Evolutionary conservation across 2,888 invertebrate genomes (phyloP).

Genomic region (Ypsolopha scabrella): DNA sequence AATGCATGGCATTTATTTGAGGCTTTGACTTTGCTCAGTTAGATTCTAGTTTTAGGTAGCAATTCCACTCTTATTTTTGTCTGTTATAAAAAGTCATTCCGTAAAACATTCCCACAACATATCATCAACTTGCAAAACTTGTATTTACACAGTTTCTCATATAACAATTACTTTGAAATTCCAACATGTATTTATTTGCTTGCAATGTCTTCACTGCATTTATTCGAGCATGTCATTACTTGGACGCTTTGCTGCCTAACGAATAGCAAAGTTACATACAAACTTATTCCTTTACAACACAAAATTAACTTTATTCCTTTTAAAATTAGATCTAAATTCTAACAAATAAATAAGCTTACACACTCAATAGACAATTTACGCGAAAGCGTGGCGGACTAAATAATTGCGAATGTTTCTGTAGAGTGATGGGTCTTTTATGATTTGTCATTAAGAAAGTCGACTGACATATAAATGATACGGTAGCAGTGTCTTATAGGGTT

Average conservation of each 20-base stretch:
- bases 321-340: constrained; percentile 16
- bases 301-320: constrained; percentile 10
- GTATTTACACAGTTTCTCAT: not conserved
- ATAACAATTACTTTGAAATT: too few species aligned
- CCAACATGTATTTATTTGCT: not conserved
- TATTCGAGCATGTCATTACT: constrained; percentile 38
- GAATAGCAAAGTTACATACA: not conserved
- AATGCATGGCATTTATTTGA: too few species aligned
- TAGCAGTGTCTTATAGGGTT: not conserved
- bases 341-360: constrained; percentile 9
- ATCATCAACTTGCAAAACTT: constrained; percentile 37
- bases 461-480: constrained; percentile 9
- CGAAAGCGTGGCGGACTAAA: constrained; percentile 25
- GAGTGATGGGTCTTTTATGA: constrained; percentile 6
- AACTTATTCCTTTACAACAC: not conserved
- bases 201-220: constrained; percentile 9
- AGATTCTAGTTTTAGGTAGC: too few species aligned
- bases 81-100: not conserved
- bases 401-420: constrained; percentile 2
- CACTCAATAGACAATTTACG: constrained; percentile 24
- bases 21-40: too few species aligned
- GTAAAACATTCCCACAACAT: constrained; percentile 13
- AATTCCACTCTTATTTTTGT: not conserved
- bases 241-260: constrained; percentile 19
- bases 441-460: constrained; percentile 9